Conservation (phyloP, 2,113 vertebrate genomes). For the Rhodinocichla rosea region DNA sequence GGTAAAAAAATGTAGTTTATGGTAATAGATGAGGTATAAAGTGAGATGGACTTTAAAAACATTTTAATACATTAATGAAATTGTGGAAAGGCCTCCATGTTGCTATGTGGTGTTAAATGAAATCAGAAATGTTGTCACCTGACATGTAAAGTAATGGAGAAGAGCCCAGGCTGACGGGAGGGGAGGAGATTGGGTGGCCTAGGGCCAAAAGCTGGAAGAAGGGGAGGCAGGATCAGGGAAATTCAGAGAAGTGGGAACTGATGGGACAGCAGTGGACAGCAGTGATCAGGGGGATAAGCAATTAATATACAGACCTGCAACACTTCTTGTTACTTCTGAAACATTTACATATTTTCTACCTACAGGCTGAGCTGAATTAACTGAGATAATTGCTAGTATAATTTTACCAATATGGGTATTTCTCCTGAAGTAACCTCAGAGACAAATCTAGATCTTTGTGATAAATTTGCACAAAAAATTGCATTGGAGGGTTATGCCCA, state of each 20-base stretch:
- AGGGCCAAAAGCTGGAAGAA: not conserved
- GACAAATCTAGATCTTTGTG: not conserved
- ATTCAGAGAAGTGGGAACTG: not conserved
- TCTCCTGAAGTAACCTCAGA: not conserved
- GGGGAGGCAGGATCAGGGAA: accelerated
- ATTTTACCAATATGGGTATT: not conserved
- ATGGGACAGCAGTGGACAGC: accelerated
- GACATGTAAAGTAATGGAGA: not conserved
- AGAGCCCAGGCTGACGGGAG: not conserved
- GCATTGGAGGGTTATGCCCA: not conserved
- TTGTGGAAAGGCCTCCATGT: not conserved
- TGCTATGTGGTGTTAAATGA: not conserved
- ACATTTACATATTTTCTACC: not conserved
- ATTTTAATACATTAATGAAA: not conserved
- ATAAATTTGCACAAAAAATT: not conserved
- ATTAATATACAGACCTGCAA: not conserved
- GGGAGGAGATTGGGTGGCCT: not conserved
- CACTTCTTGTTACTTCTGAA: not conserved
- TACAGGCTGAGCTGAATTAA: not conserved
- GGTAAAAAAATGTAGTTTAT: not conserved
- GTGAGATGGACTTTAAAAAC: not conserved
- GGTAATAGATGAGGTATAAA: not conserved
- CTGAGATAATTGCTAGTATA: not conserved
- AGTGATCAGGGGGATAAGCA: not conserved
- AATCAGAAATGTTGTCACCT: not conserved